Evolutionary conservation across 2,888 invertebrate species (phyloP).

Genomic region (Isotomurus palustris): DNA sequence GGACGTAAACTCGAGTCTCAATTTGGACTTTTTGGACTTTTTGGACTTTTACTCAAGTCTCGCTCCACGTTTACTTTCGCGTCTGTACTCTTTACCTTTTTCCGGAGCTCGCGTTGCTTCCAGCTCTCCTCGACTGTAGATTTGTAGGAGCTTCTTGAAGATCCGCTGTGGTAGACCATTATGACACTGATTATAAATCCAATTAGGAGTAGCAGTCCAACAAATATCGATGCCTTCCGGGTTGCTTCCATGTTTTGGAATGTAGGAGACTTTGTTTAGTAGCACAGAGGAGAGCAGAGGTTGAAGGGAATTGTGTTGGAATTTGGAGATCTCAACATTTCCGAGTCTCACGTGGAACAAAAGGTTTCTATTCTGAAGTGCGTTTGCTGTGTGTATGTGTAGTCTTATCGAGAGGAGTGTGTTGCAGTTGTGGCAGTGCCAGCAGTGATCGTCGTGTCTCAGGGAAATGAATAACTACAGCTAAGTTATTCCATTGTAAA

Average conservation of each 20-base stretch:
- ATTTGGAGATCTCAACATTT: too few species aligned
- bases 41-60: neutral
- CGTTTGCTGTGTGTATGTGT: too few species aligned
- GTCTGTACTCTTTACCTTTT: neutral
- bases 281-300: neutral
- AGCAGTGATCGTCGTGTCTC: too few species aligned
- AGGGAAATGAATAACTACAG: too few species aligned
- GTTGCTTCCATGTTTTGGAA: too few species aligned
- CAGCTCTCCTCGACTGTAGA: constrained; percentile 5
- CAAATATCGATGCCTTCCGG: constrained; percentile 28
- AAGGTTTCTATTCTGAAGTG: too few species aligned
- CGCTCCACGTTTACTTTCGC: neutral
- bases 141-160: constrained; percentile 15
- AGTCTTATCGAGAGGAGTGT: too few species aligned
- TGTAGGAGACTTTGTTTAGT: too few species aligned
- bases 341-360: too few species aligned
- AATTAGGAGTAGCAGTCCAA: constrained; percentile 41
- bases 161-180: constrained; percentile 35
- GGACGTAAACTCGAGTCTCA: too few species aligned
- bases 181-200: constrained; percentile 41
- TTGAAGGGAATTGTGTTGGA: neutral
- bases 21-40: neutral
- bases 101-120: constrained; percentile 3
- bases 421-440: too few species aligned
- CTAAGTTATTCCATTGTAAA: too few species aligned